Evolutionary conservation across 2,797 vertebrate species (phyloP), one percentile per base, ranked within the genome.

Genomic region (Molossus alvarezi): DNA sequence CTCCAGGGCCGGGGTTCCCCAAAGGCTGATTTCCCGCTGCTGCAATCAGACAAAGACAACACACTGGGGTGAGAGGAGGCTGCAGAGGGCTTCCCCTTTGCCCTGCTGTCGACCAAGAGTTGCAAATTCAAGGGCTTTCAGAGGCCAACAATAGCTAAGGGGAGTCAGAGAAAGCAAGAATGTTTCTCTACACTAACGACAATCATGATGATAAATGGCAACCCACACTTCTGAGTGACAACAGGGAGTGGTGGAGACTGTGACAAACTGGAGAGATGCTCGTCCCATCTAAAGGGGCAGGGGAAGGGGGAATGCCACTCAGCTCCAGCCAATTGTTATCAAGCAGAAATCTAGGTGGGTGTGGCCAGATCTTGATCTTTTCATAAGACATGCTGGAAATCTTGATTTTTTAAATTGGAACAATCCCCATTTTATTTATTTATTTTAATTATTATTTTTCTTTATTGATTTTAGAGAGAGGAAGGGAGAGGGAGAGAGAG

Each of bases 21-120:
- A 76, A 88, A 0, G 90, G 91, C 86, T 97, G 97, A 73, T 90
- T 97, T 90, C 97, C 97, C 0, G 90, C 75, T 8, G 27, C 97
- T 96, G 96, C 17, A 45, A 18, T 76, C 45, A 58, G n/a, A 81
- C 73, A 81, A 82, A 91, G 75, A 71, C 15, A 76, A 84, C 37
- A 65, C 4, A 10, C 7, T 4, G 9, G 41, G 41, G 29, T 96
- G 5, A 96, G 71, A n/a, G 29, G 48, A 13, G 15, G 37, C 53
- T 71, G 71, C 20, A 1, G 37, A 0, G 5, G 18, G 20, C 41
- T 88, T 86, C 25, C 29, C 37, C 51, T 85, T 41, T 25, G 33
- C 45, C 5, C 76, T 29, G 57, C 23, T 87, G 60, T 88, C 37
- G 53, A 79, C 37, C 29, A 67, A 33, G 9, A 79, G 20, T 33